phyloP scores from a whole-genome alignment of 2,888 invertebrate genomes.

The Dexiosoma caninum region DNA sequence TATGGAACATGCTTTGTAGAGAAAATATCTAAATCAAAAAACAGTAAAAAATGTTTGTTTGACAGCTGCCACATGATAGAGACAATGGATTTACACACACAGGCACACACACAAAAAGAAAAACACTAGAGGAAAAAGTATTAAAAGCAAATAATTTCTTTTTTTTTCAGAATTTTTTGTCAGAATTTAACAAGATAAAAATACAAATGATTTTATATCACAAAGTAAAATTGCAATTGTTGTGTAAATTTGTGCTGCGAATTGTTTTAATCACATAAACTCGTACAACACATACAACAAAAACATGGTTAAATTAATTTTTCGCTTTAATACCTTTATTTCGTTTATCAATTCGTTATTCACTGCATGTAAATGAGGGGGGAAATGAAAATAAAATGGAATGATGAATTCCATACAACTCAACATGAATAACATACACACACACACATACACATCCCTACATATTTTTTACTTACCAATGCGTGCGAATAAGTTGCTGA shows the following conservation, averaged over 20 bases:
- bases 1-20: constrained; percentile 34
- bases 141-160: neutral
- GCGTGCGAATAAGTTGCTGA: no score
- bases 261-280: constrained; percentile 21
- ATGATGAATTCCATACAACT: no score
- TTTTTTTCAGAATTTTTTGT: neutral
- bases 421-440: no score
- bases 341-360: neutral
- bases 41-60: constrained; percentile 38
- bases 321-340: constrained; percentile 36
- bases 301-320: constrained; percentile 31
- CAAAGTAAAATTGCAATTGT: constrained; percentile 31
- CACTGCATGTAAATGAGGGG: neutral
- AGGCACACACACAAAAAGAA: no score
- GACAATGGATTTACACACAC: constrained; percentile 55
- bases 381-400: neutral
- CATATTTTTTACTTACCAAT: no score
- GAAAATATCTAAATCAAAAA: constrained; percentile 44
- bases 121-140: neutral
- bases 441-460: no score
- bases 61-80: constrained; percentile 59
- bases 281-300: neutral
- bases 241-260: constrained; percentile 30
- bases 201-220: constrained; percentile 10
- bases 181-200: neutral